Evolutionary conservation across 2,888 invertebrate genomes (phyloP), one percentile per base, ranked within the genome.

Genomic region (Ophion ellenae): DNA sequence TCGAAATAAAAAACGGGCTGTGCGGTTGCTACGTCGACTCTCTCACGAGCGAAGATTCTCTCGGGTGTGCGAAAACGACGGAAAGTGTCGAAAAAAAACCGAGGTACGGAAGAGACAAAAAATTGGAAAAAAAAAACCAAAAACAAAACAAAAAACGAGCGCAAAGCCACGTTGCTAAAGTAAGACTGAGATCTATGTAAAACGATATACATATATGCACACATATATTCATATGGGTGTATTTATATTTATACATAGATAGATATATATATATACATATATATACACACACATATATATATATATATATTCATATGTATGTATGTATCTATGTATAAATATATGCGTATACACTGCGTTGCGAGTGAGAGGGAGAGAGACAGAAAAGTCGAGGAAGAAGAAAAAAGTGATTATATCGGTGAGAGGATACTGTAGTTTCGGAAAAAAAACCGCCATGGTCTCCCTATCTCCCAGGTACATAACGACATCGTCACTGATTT

Each of bases 391-490:
- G 81, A 87, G 89, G 81, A 87, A 86, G 86, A 87, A 84, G 85
- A 88, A 77, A 87, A 84, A 83, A 84, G 78, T 70, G 70, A 78
- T 71, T 63, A 71, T 64, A 79, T 87, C 84, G 84, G 85, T 81
- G 86, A 82, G 91, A 92, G 92, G 92, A 92, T 93, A 93, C 95
- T 95, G 95, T 95, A 95, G 95, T 95, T 95, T 94, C 94, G 95
- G 95, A 95, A 57, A 69, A 95, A 95, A 95, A 95, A 95, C 95
- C 95, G 95, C 95, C 95, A 95, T 95, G 95, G 95, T 95, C 95
- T 95, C 95, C 95, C 95, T 95, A 94, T 95, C 95, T 95, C 95
- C 95, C 95, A 95, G 95, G 95, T 95, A 95, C 95, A 94, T 94
- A 91, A 92, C 93, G 90, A 93, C 92, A 92, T 93, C 93, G 91